Evolutionary conservation across 2,888 invertebrate species (phyloP), one percentile per base, ranked within the genome.

Genomic region (Diachrysia chrysitis): DNA sequence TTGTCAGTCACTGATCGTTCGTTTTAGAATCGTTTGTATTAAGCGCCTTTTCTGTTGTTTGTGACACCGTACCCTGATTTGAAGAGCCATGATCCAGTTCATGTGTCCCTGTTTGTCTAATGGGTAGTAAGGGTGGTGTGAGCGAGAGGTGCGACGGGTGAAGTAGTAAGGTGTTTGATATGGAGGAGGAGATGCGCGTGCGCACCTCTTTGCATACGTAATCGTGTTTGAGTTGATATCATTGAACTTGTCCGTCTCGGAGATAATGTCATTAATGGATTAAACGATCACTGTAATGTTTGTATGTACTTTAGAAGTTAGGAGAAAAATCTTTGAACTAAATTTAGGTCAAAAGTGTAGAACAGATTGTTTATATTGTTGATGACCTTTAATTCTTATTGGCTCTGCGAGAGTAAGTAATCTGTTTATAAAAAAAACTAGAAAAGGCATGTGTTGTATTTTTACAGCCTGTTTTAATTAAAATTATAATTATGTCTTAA

Each of bases 61-160:
- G 93, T 95, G 95, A 94, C 95, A 94, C 94, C 92, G 86, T 94
- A 92, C 93, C 94, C 92, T 92, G 93, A 89, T 92, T 94, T 82
- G 82, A 78, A 82, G 87, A 87, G 82, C 78, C 79, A 79, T 92
- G 92, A 92, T 93, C 91, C 87, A 93, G 84, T 89, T 92, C 74
- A 74, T 83, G 66, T 83, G 82, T 93, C 89, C 79, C 84, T 85
- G 61, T 92, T 85, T 58, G 57, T 51, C 85, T 5, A 66, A 75
- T 76, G 69, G 61, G 0, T 37, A 9, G 60, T 62, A 17, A 14
- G 46, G 42, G 2, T 42, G 32, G 93, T 85, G 82, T 53, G 85
- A 92, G 78, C 46, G 87, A 85, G 91, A 92, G 78, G 82, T 71
- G 23, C 14, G 9, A 63, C 72, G 77, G 79, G 76, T 82, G 83